Conservation (phyloP, 2,113 vertebrate species). For the Triplophysa rosa region DNA sequence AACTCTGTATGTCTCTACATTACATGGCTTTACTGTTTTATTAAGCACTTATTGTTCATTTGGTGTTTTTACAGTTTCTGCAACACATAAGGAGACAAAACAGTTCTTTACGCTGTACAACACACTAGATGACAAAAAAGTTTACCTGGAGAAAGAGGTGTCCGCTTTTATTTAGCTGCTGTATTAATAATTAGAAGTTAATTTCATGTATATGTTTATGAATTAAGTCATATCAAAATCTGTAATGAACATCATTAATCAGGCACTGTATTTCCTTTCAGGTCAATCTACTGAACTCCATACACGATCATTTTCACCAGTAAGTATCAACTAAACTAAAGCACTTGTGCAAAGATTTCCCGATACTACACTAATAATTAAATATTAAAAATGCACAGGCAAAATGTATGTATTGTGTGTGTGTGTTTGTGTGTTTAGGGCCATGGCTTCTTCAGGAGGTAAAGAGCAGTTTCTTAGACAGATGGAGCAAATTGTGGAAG, state of each 20-base stretch:
- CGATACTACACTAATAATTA: not conserved
- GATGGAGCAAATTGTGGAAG: conserved; percentile 99
- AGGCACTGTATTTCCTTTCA: conserved; percentile 56
- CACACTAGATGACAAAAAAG: conserved; percentile 96
- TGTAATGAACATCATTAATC: too few relatives aligned
- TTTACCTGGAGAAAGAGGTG: conserved; percentile 98
- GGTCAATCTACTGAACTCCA: conserved; percentile 96
- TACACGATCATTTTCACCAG: conserved; percentile 98
- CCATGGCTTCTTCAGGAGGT: conserved; percentile 90
- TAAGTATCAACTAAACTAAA: conserved; percentile 72
- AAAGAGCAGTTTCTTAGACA: conserved; percentile 95
- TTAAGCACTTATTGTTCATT: not conserved
- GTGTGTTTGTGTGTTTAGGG: conserved; percentile 71
- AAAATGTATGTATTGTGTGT: not conserved
- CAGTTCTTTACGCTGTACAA: conserved; percentile 99
- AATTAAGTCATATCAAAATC: too few relatives aligned
- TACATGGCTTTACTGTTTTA: not conserved
- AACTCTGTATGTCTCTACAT: not conserved
- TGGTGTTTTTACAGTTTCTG: conserved; percentile 79
- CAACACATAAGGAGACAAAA: conserved; percentile 98
- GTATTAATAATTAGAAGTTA: not conserved
- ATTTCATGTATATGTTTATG: not conserved
- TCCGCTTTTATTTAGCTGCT: not conserved
- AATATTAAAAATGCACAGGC: not conserved
- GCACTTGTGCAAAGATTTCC: not conserved